Base-by-base conservation (phyloP, 2,797 vertebrate species). In the Lutjanus argentimaculatus region DNA sequence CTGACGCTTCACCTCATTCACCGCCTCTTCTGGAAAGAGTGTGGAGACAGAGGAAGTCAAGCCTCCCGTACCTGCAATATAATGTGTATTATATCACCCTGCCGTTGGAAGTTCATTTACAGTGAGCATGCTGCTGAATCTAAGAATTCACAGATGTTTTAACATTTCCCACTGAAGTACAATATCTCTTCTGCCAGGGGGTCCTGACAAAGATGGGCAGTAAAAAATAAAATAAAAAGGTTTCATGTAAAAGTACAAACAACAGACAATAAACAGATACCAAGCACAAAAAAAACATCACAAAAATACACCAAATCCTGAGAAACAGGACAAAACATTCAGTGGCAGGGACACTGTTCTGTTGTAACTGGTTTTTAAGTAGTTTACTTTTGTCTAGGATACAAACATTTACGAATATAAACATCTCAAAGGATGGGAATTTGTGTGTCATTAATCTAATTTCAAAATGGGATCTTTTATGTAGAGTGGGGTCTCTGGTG, bases 1-100 rank as follows among this genome's bases (percentile, higher is more conserved):
- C 95, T 99, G 98, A 1, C 98, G 96, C 95, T 99, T 99, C 92
- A 99, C 98, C 92, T 99, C 98, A 67, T 99, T 99, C 94, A 99
- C 98, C 0, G 98, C 98, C 96, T 99, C 98, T 94, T 99, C 98
- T 99, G 92, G 86, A 93, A 86, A 90, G 88, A 91, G 81, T 84
- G 85, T 81, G 83, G 78, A 85, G 22, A 91, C 85, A 90, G 87
- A 91, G 83, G 86, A 84, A 82, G 82, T 94, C 91, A 93, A 85
- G 59, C 83, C 88, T 83, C 81, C 85, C 66, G 84, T 0, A 90
- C 86, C 89, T 93, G 87, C 77, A 89, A 90, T 71, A 67, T 73
- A 91, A 81, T 30, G 65, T 43, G 81, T 64, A 80, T 86, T 76
- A 68, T 53, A 74, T 85, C 79, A 87, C 67, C 83, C 64, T 63